These are phyloP conservation scores for Wiebesia pumilae DNA, from an alignment of 1,140 invertebrate genomes.

Conservation along the genomic window DNA sequence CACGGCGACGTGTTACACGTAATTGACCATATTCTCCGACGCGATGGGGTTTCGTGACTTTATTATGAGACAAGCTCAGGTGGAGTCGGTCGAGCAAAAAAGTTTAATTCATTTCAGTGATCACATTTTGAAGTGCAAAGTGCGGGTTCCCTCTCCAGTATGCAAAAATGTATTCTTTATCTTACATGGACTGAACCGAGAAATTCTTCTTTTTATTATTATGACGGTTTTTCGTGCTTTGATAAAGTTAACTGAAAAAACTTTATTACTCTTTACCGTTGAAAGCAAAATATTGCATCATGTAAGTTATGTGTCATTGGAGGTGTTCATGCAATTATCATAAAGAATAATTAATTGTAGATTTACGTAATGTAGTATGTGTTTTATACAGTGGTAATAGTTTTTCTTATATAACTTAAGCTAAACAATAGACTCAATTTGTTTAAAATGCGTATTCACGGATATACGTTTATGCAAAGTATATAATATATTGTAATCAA, in stretches of 20 bases:
- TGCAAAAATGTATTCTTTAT: slow-evolving; percentile 26
- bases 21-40: background rate
- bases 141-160: background rate
- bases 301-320: background rate
- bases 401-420: background rate
- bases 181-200: background rate
- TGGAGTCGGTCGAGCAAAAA: background rate
- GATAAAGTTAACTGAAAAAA: slow-evolving; percentile 19
- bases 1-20: background rate
- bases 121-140: background rate
- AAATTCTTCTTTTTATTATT: slow-evolving; percentile 25
- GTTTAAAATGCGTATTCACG: background rate
- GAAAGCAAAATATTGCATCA: slow-evolving; percentile 14
- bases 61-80: slow-evolving; percentile 3
- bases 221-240: slow-evolving; percentile 4
- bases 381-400: background rate
- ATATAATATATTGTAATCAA: too few species aligned
- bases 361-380: background rate
- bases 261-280: slow-evolving; percentile 19
- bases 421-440: background rate
- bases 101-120: slow-evolving; percentile 30
- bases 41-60: slow-evolving; percentile 41
- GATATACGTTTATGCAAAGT: background rate
- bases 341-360: slow-evolving; percentile 12
- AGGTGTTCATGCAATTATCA: slow-evolving; percentile 21